A percentile compares a stretch with the other conserved stretches of the same genome.
phyloP scores from a whole-genome alignment of 2,113 vertebrate species.

The Varanus salvator region DNA sequence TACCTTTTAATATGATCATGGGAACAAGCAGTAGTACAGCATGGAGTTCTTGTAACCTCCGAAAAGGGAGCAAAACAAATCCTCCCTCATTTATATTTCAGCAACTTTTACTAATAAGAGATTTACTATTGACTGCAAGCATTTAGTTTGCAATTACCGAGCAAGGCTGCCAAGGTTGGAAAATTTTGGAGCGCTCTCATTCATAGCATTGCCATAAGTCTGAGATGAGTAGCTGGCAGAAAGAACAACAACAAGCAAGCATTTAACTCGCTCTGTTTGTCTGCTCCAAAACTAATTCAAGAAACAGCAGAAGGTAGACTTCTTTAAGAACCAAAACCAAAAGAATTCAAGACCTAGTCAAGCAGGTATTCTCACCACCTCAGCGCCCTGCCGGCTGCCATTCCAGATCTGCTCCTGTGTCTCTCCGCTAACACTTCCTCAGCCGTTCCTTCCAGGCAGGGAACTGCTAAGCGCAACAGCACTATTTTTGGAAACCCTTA shows the following conservation, averaged over 20 bases:
- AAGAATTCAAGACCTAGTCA: background rate
- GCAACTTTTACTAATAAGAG: background rate
- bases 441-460: background rate
- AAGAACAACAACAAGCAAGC: too few relatives aligned
- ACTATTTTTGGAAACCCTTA: background rate
- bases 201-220: too few relatives aligned
- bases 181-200: too few relatives aligned
- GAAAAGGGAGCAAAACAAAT: background rate
- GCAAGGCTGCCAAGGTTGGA: too few relatives aligned
- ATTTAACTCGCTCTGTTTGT: background rate
- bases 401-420: background rate
- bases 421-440: background rate
- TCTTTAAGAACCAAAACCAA: background rate
- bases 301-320: background rate
- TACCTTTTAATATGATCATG: too few relatives aligned
- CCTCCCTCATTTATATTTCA: background rate
- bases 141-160: background rate
- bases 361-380: background rate
- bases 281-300: background rate
- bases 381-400: background rate
- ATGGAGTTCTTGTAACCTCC: background rate
- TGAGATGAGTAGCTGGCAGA: too few relatives aligned
- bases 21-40: background rate
- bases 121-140: background rate
- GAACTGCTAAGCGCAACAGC: background rate